Percentiles rank a stretch among this genome's conserved stretches.
Conservation (phyloP, 2,888 invertebrate species). For the Halocaridina rubra region DNA sequence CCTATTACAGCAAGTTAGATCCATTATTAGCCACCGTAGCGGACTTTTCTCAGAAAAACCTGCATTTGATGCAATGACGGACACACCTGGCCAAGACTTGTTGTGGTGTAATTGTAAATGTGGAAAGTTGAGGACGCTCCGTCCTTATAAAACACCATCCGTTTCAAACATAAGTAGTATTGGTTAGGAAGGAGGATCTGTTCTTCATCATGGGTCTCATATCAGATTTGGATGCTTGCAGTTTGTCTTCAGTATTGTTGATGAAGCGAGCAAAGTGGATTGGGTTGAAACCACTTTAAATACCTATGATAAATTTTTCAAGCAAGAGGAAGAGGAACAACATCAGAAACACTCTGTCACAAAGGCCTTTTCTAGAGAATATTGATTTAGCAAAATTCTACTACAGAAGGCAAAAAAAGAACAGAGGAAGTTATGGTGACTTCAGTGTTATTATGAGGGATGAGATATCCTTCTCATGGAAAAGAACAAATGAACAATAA, state of each 20-base stretch:
- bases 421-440: too few species aligned
- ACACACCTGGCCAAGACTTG: constrained; percentile 41
- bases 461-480: too few species aligned
- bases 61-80: constrained; percentile 41
- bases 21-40: constrained; percentile 35
- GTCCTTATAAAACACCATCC: not conserved
- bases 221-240: constrained; percentile 61
- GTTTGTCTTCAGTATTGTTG: constrained; percentile 63
- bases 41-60: not conserved
- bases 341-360: too few species aligned
- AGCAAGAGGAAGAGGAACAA: constrained; percentile 48
- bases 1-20: constrained; percentile 56
- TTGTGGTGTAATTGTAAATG: constrained; percentile 37
- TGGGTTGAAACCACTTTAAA: constrained; percentile 47
- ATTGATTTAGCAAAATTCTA: too few species aligned
- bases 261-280: constrained; percentile 59
- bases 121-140: constrained; percentile 30
- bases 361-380: too few species aligned
- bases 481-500: too few species aligned
- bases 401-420: too few species aligned
- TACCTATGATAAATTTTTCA: constrained; percentile 55
- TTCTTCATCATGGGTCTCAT: constrained; percentile 59
- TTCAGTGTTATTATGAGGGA: too few species aligned
- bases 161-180: not conserved
- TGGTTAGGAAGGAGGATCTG: constrained; percentile 61